Evolutionary conservation across 2,113 vertebrate species (phyloP).

Genomic region (Oncorhynchus clarkii): DNA sequence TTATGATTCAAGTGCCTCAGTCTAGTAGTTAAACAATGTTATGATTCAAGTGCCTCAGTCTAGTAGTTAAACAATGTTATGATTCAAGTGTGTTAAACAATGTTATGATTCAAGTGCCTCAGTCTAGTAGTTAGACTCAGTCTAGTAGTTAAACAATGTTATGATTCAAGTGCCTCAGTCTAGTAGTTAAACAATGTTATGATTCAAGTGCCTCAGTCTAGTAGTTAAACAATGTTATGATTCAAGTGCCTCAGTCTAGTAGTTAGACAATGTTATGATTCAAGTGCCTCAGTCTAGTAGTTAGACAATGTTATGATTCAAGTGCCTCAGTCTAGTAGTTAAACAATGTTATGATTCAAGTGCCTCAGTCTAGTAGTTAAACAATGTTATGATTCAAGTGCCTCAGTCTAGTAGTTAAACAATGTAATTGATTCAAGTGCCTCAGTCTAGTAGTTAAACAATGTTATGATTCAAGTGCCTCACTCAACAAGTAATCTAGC

Average conservation of each 20-base stretch:
- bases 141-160: too few species aligned
- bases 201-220: constrained; percentile 30
- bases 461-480: constrained; percentile 49
- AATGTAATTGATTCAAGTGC: neutral
- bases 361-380: constrained; percentile 25
- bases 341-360: constrained; percentile 1
- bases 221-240: constrained; percentile 28
- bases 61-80: too few species aligned
- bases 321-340: neutral
- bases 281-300: constrained; percentile 25
- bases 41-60: constrained; percentile 9
- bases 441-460: constrained; percentile 20
- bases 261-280: too few species aligned
- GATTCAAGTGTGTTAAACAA: too few species aligned
- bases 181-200: too few species aligned
- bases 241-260: constrained; percentile 33
- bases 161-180: too few species aligned
- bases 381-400: constrained; percentile 49
- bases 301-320: constrained; percentile 39
- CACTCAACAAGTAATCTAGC: too few species aligned
- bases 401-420: too few species aligned
- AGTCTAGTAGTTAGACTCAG: too few species aligned
- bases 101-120: too few species aligned
- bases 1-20: constrained; percentile 43
- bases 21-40: too few species aligned